Evolutionary conservation across 2,113 vertebrate genomes (phyloP).

Genomic region (Cephalopterus ornatus): DNA sequence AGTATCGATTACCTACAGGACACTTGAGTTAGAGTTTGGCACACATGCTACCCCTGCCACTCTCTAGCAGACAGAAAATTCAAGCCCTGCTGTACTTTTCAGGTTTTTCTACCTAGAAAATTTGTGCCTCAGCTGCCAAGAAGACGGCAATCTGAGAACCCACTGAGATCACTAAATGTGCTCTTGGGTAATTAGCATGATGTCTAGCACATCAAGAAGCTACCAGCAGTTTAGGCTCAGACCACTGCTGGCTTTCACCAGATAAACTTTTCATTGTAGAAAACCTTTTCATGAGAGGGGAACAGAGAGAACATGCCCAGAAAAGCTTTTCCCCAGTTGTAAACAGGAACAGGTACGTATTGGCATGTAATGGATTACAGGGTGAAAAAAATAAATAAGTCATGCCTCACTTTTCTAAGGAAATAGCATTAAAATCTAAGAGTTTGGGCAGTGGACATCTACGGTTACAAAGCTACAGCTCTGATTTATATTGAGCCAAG

Average conservation of each 20-base stretch:
- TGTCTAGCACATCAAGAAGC: neutral
- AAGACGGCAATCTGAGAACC: constrained; percentile 25
- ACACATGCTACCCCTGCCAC: neutral
- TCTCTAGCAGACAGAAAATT: constrained; percentile 17
- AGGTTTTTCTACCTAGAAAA: constrained; percentile 52
- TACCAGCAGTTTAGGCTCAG: neutral
- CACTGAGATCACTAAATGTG: constrained; percentile 63
- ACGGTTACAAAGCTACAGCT: neutral
- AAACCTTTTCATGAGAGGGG: neutral
- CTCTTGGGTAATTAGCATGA: constrained; percentile 34
- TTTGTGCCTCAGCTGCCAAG: constrained; percentile 39
- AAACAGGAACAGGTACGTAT: constrained; percentile 24
- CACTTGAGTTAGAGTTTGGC: neutral
- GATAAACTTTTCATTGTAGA: neutral
- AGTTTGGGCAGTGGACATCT: neutral
- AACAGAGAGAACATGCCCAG: neutral
- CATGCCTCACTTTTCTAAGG: neutral
- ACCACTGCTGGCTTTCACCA: neutral
- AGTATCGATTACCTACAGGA: neutral
- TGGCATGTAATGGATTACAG: neutral
- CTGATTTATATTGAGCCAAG: neutral
- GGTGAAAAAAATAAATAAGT: neutral
- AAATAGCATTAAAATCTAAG: neutral
- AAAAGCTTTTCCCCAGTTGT: neutral
- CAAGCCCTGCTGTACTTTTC: constrained; percentile 53